Evolutionary conservation across 2,797 vertebrate species (phyloP).

Genomic region (Perodicticus potto): DNA sequence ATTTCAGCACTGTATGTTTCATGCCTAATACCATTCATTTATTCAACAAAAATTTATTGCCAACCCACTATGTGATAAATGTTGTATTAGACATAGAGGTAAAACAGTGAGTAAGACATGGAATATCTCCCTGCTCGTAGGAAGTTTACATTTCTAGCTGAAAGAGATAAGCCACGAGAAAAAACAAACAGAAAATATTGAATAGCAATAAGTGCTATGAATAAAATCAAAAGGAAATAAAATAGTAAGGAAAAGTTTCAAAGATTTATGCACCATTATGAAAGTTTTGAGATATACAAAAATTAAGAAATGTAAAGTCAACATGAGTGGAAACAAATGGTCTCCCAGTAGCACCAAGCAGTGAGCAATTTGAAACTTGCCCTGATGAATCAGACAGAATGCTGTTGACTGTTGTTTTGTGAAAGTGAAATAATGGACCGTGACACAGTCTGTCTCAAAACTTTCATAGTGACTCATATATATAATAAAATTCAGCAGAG

Average conservation of each 20-base stretch:
- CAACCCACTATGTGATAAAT: not conserved
- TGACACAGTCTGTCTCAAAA: too few relatives aligned
- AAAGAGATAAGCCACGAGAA: not conserved
- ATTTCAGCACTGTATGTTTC: not conserved
- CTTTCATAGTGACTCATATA: too few relatives aligned
- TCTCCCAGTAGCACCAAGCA: too few relatives aligned
- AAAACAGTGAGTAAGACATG: not conserved
- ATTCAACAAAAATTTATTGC: not conserved
- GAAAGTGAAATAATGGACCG: too few relatives aligned
- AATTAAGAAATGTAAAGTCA: too few relatives aligned
- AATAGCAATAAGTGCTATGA: not conserved
- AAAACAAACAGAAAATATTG: not conserved
- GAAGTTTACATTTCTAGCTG: not conserved
- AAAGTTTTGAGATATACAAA: too few relatives aligned
- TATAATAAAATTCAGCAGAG: too few relatives aligned
- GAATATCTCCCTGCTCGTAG: not conserved
- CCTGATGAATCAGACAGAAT: too few relatives aligned
- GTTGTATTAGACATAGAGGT: not conserved
- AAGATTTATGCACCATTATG: not conserved
- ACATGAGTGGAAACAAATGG: too few relatives aligned
- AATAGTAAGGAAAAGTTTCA: not conserved
- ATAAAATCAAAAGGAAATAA: conserved; percentile 14
- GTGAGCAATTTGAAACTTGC: too few relatives aligned
- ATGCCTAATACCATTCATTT: not conserved
- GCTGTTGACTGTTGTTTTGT: too few relatives aligned